Percentiles rank a stretch among this genome's conserved stretches.
phyloP scores from a whole-genome alignment of 2,113 vertebrate genomes.

The Pimephales promelas region DNA sequence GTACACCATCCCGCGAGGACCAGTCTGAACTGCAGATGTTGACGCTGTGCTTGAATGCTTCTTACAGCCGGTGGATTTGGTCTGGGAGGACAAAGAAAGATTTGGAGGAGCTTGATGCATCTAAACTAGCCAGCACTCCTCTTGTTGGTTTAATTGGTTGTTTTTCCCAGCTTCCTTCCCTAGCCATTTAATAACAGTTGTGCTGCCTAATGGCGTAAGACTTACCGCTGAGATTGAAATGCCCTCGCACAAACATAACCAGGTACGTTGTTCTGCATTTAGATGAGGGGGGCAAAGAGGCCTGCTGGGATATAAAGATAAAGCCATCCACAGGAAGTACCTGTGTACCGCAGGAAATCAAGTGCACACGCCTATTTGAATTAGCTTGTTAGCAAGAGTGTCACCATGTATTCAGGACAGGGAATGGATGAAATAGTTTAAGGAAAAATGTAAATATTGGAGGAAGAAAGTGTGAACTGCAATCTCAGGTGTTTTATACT shows the following conservation, averaged over 20 bases:
- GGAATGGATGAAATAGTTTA: neutral
- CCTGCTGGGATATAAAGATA: conserved; percentile 8
- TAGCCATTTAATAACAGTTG: conserved; percentile 27
- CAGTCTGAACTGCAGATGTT: conserved; percentile 37
- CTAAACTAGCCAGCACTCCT: conserved; percentile 6
- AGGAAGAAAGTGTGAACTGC: neutral
- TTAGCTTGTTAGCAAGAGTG: neutral
- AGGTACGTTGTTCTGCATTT: conserved; percentile 5
- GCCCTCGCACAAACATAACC: neutral
- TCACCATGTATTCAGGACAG: neutral
- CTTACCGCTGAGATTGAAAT: conserved; percentile 16
- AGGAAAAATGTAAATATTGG: neutral
- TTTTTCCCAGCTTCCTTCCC: neutral
- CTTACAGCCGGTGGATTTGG: neutral
- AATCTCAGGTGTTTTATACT: neutral
- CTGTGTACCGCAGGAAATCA: neutral
- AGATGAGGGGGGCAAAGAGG: neutral
- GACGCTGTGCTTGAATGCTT: neutral
- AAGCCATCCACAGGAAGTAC: neutral
- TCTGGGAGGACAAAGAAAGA: neutral
- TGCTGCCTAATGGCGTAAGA: conserved; percentile 9
- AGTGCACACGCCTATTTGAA: neutral
- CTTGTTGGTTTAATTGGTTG: conserved; percentile 13
- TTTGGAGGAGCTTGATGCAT: neutral
- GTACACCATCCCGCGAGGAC: neutral